Evolutionary conservation across 2,113 vertebrate species (phyloP).

Genomic region (Brachyhypopomus occidentalis): DNA sequence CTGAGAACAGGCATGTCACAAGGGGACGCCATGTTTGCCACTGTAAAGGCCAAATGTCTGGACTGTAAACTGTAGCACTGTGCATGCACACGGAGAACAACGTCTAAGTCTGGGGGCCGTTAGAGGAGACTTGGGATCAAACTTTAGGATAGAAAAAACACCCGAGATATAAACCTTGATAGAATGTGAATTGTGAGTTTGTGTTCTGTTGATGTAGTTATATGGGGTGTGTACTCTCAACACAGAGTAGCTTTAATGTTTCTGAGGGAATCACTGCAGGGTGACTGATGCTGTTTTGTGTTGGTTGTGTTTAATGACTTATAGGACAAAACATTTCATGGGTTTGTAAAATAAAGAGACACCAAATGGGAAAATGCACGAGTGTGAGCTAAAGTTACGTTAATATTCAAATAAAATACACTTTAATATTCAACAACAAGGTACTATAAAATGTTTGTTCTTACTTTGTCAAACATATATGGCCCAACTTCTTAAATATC

Average conservation of each 20-base stretch:
- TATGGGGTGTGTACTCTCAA: no score
- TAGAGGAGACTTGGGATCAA: neutral
- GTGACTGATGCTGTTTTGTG: no score
- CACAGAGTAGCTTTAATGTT: neutral
- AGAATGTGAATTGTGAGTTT: neutral
- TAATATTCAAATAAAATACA: no score
- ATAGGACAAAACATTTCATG: no score
- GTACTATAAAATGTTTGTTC: no score
- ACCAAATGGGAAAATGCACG: no score
- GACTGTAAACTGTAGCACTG: neutral
- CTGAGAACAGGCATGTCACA: conserved; percentile 17
- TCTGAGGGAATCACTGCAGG: no score
- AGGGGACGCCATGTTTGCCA: neutral
- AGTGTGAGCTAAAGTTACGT: no score
- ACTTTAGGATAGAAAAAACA: neutral
- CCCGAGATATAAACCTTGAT: neutral
- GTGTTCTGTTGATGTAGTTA: neutral
- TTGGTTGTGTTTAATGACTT: no score
- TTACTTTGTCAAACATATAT: neutral
- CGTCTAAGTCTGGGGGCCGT: neutral
- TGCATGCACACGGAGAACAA: neutral
- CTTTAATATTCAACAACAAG: no score
- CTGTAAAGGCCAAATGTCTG: conserved; percentile 14
- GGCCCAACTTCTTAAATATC: neutral
- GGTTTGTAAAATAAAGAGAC: no score